Percentiles rank a stretch among this genome's conserved stretches.
Conservation (phyloP, 2,888 invertebrate species). For the Drosophila formosana region DNA sequence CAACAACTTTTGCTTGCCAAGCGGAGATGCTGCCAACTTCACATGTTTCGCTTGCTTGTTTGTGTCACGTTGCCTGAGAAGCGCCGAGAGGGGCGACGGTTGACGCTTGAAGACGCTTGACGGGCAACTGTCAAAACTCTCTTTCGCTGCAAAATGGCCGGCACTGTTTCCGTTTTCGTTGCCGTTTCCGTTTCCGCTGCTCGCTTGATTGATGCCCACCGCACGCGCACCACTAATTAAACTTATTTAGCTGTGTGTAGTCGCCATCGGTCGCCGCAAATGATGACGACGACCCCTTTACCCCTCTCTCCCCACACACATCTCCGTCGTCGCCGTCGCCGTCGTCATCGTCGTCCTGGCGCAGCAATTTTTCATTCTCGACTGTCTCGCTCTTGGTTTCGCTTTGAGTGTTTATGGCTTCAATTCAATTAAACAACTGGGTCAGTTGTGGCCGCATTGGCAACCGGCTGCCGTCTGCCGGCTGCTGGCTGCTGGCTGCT, state of each 20-base stretch:
- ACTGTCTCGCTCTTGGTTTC: conserved; percentile 27
- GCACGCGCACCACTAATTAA: conserved; percentile 69
- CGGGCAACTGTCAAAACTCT: conserved; percentile 50
- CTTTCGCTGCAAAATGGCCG: conserved; percentile 35
- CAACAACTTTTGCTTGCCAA: conserved; percentile 66
- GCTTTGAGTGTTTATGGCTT: conserved; percentile 76
- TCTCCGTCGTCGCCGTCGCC: background rate
- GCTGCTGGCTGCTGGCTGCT: background rate
- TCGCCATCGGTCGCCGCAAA: conserved; percentile 16
- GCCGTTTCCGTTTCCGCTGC: conserved; percentile 25
- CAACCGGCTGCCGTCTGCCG: conserved; percentile 15
- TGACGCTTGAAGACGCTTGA: conserved; percentile 11
- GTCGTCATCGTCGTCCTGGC: conserved; percentile 41
- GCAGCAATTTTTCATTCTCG: conserved; percentile 51
- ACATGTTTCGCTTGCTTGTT: conserved; percentile 48
- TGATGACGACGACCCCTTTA: conserved; percentile 1
- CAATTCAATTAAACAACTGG: conserved; percentile 80
- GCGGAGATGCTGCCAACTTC: conserved; percentile 20
- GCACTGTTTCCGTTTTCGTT: conserved; percentile 50
- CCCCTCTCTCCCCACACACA: background rate
- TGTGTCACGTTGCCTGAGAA: conserved; percentile 57
- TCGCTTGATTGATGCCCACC: conserved; percentile 60
- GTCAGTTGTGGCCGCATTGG: conserved; percentile 67
- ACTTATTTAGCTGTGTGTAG: conserved; percentile 62
- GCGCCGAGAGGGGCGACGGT: conserved; percentile 43